Evolutionary conservation across 2,113 vertebrate species (phyloP).

Genomic region (Scortum barcoo): DNA sequence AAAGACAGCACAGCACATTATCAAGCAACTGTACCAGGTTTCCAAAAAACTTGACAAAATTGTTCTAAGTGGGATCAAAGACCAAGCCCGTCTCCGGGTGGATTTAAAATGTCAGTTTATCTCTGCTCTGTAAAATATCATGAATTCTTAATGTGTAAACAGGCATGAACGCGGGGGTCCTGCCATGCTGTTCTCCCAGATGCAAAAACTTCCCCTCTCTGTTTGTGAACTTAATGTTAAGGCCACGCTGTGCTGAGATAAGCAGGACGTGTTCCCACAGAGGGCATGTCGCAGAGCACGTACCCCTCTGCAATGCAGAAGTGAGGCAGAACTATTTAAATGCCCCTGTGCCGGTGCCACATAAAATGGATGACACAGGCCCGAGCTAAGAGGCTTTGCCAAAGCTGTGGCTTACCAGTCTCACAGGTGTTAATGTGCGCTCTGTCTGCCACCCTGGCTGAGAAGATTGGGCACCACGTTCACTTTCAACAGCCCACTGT

Average conservation of each 20-base stretch:
- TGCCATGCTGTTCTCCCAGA: conserved; percentile 22
- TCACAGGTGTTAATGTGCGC: conserved; percentile 83
- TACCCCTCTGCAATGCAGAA: conserved; percentile 48
- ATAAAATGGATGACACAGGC: conserved; percentile 72
- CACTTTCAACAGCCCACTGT: conserved; percentile 56
- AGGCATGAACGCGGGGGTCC: neutral
- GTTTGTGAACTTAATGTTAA: conserved; percentile 40
- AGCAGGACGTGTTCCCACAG: conserved; percentile 37
- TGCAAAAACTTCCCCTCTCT: conserved; percentile 45
- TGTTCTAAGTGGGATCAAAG: neutral
- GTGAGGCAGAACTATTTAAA: conserved; percentile 54
- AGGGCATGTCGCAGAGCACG: conserved; percentile 6
- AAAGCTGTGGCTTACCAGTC: conserved; percentile 80
- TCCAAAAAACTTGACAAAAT: neutral
- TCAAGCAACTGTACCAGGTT: neutral
- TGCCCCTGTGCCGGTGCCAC: conserved; percentile 61
- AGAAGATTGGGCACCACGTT: conserved; percentile 66
- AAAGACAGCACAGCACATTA: neutral
- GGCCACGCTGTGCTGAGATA: conserved; percentile 27
- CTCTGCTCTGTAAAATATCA: neutral
- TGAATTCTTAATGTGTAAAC: neutral
- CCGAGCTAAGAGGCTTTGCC: conserved; percentile 79
- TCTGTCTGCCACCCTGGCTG: conserved; percentile 72
- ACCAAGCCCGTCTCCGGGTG: neutral
- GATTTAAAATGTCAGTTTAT: neutral